Percentiles rank a stretch among this genome's conserved stretches.
These are phyloP conservation scores for Crotalus horridus DNA, from an alignment of 2,113 vertebrate genomes.

Conservation along the genomic window DNA sequence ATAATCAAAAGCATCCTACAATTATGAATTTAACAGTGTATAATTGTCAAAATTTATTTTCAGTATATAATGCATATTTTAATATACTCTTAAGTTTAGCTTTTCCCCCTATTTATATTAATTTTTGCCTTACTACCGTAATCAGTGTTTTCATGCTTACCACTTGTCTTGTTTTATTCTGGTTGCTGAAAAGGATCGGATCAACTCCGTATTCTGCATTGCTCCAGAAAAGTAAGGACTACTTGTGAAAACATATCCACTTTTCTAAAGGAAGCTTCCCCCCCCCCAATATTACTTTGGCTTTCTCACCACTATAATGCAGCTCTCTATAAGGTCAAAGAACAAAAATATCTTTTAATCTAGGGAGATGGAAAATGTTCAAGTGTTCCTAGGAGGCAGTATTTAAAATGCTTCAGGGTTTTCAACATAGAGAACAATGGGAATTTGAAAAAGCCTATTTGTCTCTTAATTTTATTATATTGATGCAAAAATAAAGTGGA, in stretches of 20 bases:
- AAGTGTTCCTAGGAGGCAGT: background rate
- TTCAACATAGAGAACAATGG: background rate
- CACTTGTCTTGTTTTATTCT: background rate
- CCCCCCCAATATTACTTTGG: background rate
- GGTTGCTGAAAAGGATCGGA: background rate
- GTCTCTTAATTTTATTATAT: background rate
- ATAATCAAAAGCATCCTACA: background rate
- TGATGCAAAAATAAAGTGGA: background rate
- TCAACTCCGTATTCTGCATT: background rate
- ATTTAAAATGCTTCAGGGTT: background rate
- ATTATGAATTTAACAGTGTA: background rate
- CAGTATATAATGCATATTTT: background rate
- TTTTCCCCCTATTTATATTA: background rate
- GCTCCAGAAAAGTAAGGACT: background rate
- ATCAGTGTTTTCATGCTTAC: background rate
- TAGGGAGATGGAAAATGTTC: background rate
- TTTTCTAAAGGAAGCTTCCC: background rate
- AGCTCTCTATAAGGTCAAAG: background rate
- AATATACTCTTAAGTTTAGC: background rate
- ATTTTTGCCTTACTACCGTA: background rate
- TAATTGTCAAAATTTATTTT: background rate
- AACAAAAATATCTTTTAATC: background rate
- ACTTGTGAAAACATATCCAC: background rate
- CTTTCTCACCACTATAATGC: background rate
- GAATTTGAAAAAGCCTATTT: background rate